Conservation (phyloP, 2,888 invertebrate genomes). For the Ophion ellenae region DNA sequence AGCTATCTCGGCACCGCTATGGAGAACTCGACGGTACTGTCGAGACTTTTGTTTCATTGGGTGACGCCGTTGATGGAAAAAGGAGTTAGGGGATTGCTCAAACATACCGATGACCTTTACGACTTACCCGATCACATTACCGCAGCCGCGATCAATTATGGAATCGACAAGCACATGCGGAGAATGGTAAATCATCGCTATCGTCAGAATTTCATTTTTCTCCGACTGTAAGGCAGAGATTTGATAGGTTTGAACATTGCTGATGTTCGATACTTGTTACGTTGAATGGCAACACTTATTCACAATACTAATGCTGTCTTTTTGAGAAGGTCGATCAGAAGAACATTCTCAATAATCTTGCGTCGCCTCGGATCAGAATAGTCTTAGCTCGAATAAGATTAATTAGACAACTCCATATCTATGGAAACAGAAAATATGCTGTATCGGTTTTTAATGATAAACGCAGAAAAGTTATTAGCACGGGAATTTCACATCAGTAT, state of each 20-base stretch:
- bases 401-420: too few species aligned
- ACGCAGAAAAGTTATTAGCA: too few species aligned
- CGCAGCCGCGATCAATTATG: constrained; percentile 86
- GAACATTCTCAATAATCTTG: not conserved
- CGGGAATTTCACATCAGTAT: too few species aligned
- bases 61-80: constrained; percentile 93
- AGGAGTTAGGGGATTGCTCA: constrained; percentile 90
- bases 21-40: constrained; percentile 89
- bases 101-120: constrained; percentile 91
- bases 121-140: constrained; percentile 90
- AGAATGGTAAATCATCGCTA: constrained; percentile 71
- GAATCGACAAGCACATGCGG: constrained; percentile 86
- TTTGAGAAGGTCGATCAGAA: too few species aligned
- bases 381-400: too few species aligned
- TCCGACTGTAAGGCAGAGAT: not conserved
- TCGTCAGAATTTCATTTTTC: not conserved
- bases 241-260: not conserved
- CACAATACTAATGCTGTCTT: too few species aligned
- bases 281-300: too few species aligned
- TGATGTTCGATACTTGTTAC: not conserved
- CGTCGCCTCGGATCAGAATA: too few species aligned
- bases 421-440: too few species aligned
- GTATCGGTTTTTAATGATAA: too few species aligned
- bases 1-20: constrained; percentile 92
- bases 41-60: constrained; percentile 94